phyloP scores from a whole-genome alignment of 1,140 invertebrate species.

The Dendroctonus ponderosae region DNA sequence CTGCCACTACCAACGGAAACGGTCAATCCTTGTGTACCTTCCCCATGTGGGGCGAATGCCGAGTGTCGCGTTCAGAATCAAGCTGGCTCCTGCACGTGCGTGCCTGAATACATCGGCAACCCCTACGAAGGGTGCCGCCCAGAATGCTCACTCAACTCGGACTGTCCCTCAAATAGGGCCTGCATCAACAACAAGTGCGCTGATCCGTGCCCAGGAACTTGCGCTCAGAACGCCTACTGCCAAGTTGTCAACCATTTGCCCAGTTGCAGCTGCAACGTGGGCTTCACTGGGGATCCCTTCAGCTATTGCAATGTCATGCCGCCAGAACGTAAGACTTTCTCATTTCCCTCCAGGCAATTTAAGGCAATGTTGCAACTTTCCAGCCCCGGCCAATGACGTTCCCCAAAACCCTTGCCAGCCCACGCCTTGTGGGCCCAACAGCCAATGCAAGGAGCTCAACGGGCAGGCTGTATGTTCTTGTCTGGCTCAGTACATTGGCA shows the following conservation, averaged over 20 bases:
- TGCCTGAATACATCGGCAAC: constrained; percentile 68
- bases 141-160: constrained; percentile 63
- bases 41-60: constrained; percentile 67
- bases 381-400: constrained; percentile 38
- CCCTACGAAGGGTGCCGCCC: constrained; percentile 68
- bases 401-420: constrained; percentile 68
- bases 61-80: constrained; percentile 61
- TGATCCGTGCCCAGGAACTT: constrained; percentile 66
- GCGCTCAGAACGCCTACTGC: constrained; percentile 62
- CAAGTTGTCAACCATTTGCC: constrained; percentile 60
- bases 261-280: constrained; percentile 57
- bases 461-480: constrained; percentile 78
- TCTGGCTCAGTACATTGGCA: constrained; percentile 73
- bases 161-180: constrained; percentile 60
- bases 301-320: constrained; percentile 53
- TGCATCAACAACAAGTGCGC: constrained; percentile 63
- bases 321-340: constrained; percentile 37
- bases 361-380: constrained; percentile 8
- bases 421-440: constrained; percentile 79
- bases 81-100: constrained; percentile 65
- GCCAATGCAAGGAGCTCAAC: constrained; percentile 70
- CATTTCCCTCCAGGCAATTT: not conserved
- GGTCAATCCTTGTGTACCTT: constrained; percentile 59
- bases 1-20: constrained; percentile 45
- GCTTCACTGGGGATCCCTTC: constrained; percentile 64